A percentile compares a stretch with the other conserved stretches of the same genome.
phyloP scores from a whole-genome alignment of 2,113 vertebrate species.

The Perca fluviatilis region DNA sequence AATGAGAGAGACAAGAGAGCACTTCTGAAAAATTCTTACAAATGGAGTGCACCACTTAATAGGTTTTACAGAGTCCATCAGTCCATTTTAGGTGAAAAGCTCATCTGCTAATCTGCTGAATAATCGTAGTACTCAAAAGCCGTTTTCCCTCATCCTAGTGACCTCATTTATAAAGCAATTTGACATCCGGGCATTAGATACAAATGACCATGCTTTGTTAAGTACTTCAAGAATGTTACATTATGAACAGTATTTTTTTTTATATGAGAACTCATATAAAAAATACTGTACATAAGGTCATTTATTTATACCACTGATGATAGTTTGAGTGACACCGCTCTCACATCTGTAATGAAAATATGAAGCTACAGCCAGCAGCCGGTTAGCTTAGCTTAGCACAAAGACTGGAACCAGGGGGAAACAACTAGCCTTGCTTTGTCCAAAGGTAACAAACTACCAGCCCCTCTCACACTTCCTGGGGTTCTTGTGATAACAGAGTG shows the following conservation, averaged over 20 bases:
- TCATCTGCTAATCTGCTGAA: constrained; percentile 59
- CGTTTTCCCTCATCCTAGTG: constrained; percentile 32
- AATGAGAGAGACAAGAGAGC: constrained; percentile 4
- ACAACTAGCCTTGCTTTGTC: background rate
- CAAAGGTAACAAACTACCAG: background rate
- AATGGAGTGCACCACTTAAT: constrained; percentile 2
- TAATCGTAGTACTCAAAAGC: constrained; percentile 47
- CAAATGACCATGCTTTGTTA: constrained; percentile 17
- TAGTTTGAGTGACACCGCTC: no score
- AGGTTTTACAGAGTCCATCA: constrained; percentile 34
- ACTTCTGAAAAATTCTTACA: constrained; percentile 20
- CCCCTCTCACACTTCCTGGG: background rate
- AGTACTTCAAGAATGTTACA: background rate
- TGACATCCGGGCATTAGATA: constrained; percentile 26
- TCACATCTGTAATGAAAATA: background rate
- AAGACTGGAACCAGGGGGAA: background rate
- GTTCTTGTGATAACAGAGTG: background rate
- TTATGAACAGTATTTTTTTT: constrained; percentile 1
- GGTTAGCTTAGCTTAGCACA: background rate
- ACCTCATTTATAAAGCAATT: constrained; percentile 41
- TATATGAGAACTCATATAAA: background rate
- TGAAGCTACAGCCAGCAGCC: background rate
- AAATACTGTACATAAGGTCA: no score
- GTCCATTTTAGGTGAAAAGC: constrained; percentile 28
- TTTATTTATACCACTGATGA: no score